Conservation (phyloP, 2,888 invertebrate genomes). For the Luperina nickerlii region DNA sequence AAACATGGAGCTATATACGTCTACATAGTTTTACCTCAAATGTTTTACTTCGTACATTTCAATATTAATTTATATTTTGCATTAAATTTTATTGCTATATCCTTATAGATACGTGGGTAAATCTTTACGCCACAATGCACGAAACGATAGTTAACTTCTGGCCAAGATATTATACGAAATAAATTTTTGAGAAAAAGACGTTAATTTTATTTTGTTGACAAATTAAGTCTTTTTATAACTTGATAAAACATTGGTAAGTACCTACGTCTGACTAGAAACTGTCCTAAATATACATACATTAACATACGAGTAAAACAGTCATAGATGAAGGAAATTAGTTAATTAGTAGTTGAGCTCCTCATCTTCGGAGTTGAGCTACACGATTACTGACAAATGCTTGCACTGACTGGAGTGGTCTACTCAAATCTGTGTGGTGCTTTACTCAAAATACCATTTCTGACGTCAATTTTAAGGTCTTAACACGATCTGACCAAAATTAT, state of each 20-base stretch:
- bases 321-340: too few relatives aligned
- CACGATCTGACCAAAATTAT: background rate
- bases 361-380: too few relatives aligned
- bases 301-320: background rate
- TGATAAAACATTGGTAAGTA: too few relatives aligned
- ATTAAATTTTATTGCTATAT: background rate
- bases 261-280: background rate
- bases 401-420: too few relatives aligned
- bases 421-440: too few relatives aligned
- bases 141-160: background rate
- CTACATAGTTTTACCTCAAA: slow-evolving; percentile 18
- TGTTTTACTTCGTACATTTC: slow-evolving; percentile 15
- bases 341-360: too few relatives aligned
- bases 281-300: background rate
- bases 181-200: background rate
- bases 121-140: too few relatives aligned
- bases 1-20: slow-evolving; percentile 16
- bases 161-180: background rate
- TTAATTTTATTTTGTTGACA: background rate
- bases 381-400: too few relatives aligned
- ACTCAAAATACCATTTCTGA: too few relatives aligned
- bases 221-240: background rate
- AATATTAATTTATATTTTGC: background rate
- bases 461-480: too few relatives aligned
- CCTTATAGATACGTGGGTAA: background rate